Percentiles rank a stretch among this genome's conserved stretches.
These are phyloP conservation scores for Phaedon cochleariae DNA, from an alignment of 2,888 invertebrate genomes.

Conservation along the genomic window DNA sequence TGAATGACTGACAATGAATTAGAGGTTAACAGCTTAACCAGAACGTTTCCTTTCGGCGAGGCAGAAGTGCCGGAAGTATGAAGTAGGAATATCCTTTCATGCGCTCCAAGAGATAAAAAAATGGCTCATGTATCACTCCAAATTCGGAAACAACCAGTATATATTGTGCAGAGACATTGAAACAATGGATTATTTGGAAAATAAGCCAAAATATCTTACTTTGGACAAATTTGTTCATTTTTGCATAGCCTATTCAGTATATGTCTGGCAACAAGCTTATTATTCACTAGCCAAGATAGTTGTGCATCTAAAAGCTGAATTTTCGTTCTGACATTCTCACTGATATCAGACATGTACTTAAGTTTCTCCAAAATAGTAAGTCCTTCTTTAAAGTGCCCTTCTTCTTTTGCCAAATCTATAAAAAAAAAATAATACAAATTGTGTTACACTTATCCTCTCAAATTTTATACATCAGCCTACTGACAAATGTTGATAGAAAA, in stretches of 20 bases:
- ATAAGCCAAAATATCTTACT: constrained; percentile 34
- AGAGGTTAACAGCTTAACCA: too few species aligned
- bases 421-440: too few species aligned
- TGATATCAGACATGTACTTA: constrained; percentile 55
- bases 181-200: neutral
- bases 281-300: constrained; percentile 65
- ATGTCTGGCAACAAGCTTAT: constrained; percentile 63
- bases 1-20: too few species aligned
- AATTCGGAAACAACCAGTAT: too few species aligned
- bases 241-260: constrained; percentile 55
- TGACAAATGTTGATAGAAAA: too few species aligned
- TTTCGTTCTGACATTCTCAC: constrained; percentile 58
- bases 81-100: too few species aligned
- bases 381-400: constrained; percentile 66
- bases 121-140: too few species aligned
- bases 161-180: neutral
- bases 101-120: too few species aligned
- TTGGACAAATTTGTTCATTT: constrained; percentile 43
- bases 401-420: constrained; percentile 66
- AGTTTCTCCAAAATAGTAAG: constrained; percentile 65
- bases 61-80: too few species aligned
- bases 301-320: constrained; percentile 67
- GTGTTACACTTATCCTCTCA: too few species aligned
- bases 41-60: too few species aligned
- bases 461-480: too few species aligned